phyloP scores from a whole-genome alignment of 2,797 vertebrate species.

The Potorous gilbertii region DNA sequence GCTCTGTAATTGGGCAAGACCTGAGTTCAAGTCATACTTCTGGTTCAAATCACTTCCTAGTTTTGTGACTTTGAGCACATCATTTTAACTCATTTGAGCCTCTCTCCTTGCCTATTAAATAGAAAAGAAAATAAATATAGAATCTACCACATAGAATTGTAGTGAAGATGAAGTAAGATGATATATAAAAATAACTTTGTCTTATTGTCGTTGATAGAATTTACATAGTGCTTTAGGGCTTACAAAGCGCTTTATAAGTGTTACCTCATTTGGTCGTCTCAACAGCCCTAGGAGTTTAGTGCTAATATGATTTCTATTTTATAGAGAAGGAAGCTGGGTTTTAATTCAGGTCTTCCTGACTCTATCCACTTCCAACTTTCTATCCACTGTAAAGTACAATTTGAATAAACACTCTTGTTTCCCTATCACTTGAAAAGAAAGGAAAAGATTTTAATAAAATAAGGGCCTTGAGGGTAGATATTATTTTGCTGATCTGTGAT shows the following conservation, averaged over 20 bases:
- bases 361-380: background rate
- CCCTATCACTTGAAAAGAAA: background rate
- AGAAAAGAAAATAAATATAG: background rate
- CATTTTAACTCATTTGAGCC: background rate
- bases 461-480: background rate
- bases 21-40: background rate
- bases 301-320: background rate
- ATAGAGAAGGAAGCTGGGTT: background rate
- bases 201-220: background rate
- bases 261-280: background rate
- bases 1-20: background rate
- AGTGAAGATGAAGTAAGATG: background rate
- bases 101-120: background rate
- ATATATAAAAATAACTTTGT: background rate
- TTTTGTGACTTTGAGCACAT: background rate
- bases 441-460: background rate
- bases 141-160: background rate
- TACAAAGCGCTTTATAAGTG: background rate
- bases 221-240: background rate
- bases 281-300: background rate
- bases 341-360: background rate
- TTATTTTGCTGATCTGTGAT: background rate
- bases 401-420: background rate
- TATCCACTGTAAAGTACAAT: background rate
- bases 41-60: background rate